A percentile compares a stretch with the other conserved stretches of the same genome.
Evolutionary conservation across 2,797 vertebrate genomes (phyloP).

Genomic region (Anolis apletophallus): DNA sequence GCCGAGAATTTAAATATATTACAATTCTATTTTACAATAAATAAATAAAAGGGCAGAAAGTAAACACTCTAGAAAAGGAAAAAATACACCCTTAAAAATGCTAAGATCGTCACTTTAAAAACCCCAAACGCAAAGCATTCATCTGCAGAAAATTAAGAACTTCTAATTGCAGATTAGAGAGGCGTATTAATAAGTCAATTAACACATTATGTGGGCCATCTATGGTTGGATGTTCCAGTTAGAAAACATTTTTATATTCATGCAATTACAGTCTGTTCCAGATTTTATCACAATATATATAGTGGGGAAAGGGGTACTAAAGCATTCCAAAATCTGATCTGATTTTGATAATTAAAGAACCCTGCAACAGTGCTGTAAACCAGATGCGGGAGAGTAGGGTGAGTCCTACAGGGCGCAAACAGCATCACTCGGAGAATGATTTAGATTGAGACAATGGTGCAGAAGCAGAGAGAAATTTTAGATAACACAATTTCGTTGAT

Average conservation of each 20-base stretch:
- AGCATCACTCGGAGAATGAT: neutral
- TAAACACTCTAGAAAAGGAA: neutral
- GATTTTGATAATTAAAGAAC: too few relatives aligned
- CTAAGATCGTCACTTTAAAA: neutral
- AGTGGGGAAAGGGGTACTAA: neutral
- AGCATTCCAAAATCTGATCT: neutral
- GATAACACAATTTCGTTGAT: neutral
- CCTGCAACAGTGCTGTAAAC: neutral
- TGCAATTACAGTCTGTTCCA: neutral
- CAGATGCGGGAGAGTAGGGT: fast-evolving
- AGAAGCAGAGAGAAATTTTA: neutral
- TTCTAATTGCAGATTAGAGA: neutral
- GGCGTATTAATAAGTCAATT: neutral
- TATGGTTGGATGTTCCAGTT: neutral
- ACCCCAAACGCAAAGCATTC: neutral
- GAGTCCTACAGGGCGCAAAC: neutral
- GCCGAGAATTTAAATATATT: too few relatives aligned
- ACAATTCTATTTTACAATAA: too few relatives aligned
- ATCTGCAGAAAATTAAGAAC: neutral
- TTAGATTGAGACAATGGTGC: neutral
- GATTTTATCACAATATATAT: neutral
- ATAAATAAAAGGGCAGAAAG: neutral
- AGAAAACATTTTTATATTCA: neutral
- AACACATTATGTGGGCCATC: neutral
- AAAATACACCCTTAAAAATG: slow-evolving; percentile 1